These are phyloP conservation scores for Ceratina australensis DNA, from an alignment of 1,140 invertebrate genomes.

Conservation along the genomic window DNA sequence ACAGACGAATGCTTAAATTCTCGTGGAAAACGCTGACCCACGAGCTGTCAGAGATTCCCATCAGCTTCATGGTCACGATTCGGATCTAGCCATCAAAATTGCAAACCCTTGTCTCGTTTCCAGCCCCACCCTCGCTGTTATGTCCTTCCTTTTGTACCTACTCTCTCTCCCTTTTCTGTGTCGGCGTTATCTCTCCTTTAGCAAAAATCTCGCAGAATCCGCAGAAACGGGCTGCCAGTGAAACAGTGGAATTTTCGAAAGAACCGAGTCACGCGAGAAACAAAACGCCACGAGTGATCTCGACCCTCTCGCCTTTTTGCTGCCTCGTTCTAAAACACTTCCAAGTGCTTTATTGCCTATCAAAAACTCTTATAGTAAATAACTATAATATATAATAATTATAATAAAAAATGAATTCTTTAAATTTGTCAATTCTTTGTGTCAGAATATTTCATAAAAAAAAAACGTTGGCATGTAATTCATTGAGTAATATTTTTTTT, in stretches of 20 bases:
- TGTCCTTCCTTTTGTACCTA: neutral
- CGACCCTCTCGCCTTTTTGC: neutral
- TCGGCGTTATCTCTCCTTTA: neutral
- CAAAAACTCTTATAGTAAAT: too few species aligned
- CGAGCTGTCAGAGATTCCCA: conserved; percentile 30
- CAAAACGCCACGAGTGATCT: neutral
- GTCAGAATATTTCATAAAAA: too few species aligned
- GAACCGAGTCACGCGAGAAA: neutral
- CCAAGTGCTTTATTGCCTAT: too few species aligned
- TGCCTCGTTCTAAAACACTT: too few species aligned
- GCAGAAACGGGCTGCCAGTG: neutral
- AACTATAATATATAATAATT: too few species aligned
- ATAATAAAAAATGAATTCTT: too few species aligned
- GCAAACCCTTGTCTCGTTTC: conserved; percentile 28
- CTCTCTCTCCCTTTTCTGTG: neutral
- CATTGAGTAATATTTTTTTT: too few species aligned
- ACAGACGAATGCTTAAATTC: conserved; percentile 14
- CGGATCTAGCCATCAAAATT: conserved; percentile 32
- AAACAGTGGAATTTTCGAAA: neutral
- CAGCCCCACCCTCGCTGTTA: too few species aligned
- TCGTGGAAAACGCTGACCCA: conserved; percentile 37
- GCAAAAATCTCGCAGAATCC: conserved; percentile 5
- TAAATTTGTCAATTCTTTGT: too few species aligned
- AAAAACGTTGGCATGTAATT: too few species aligned
- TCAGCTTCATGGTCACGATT: conserved; percentile 34